A percentile compares a stretch with the other conserved stretches of the same genome.
Evolutionary conservation across 2,888 invertebrate species (phyloP).

Genomic region (Atrina japonica): DNA sequence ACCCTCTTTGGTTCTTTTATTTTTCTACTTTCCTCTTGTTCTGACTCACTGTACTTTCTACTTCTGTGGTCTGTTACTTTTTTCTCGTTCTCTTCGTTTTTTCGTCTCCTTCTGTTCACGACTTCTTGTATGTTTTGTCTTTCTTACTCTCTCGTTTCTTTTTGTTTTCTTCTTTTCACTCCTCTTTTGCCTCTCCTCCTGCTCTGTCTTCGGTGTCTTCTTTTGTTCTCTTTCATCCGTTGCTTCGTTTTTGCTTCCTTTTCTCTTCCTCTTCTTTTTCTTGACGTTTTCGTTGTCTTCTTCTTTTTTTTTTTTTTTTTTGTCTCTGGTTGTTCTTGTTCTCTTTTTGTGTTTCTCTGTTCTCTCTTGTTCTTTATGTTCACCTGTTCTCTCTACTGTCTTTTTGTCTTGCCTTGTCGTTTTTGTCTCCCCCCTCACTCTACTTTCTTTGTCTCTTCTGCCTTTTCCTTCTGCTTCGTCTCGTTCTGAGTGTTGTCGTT

Average conservation of each 20-base stretch:
- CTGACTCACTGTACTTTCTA: not conserved
- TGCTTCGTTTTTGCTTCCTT: not conserved
- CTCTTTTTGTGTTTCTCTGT: not conserved
- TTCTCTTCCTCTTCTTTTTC: not conserved
- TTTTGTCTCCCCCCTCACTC: not conserved
- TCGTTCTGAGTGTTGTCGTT: too few relatives aligned
- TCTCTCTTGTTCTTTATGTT: not conserved
- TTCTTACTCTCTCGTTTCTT: too few relatives aligned
- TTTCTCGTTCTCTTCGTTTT: too few relatives aligned
- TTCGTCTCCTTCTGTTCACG: too few relatives aligned
- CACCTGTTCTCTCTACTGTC: not conserved
- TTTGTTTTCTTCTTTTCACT: too few relatives aligned
- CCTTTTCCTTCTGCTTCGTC: not conserved
- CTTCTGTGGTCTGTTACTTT: not conserved
- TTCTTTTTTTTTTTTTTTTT: too few relatives aligned
- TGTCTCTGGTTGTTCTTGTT: too few relatives aligned
- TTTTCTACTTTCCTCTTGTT: not conserved
- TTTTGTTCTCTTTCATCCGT: not conserved
- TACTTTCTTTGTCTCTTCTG: not conserved
- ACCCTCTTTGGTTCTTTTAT: not conserved
- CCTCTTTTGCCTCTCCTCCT: too few relatives aligned
- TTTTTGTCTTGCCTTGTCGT: not conserved
- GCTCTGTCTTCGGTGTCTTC: too few relatives aligned
- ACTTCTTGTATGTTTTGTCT: too few relatives aligned
- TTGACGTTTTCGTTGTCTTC: not conserved